Conservation (phyloP, 1,140 invertebrate species). For the Rhagoletis pomonella region DNA sequence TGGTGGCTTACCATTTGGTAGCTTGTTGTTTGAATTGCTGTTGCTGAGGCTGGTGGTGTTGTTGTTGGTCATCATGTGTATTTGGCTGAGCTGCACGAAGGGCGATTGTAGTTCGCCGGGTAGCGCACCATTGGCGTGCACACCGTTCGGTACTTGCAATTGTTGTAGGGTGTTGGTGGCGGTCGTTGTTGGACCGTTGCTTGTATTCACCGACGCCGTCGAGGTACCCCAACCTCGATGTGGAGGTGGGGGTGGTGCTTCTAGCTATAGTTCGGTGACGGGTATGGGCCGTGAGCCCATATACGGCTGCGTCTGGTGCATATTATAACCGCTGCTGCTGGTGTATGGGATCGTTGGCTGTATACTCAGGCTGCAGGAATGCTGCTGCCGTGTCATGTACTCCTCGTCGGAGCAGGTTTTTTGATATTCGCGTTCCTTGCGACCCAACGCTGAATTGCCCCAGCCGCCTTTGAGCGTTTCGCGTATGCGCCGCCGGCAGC, state of each 20-base stretch:
- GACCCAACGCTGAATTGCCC: conserved; percentile 82
- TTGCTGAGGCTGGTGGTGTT: conserved; percentile 48
- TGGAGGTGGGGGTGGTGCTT: conserved; percentile 75
- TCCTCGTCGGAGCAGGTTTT: conserved; percentile 91
- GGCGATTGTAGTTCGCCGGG: conserved; percentile 64
- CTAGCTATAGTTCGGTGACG: conserved; percentile 95
- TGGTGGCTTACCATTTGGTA: conserved; percentile 61
- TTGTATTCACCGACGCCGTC: conserved; percentile 43
- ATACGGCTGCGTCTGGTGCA: conserved; percentile 66
- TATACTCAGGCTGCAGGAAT: conserved; percentile 77
- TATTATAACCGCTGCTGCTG: conserved; percentile 61
- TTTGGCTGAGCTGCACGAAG: conserved; percentile 72
- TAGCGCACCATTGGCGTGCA: conserved; percentile 23
- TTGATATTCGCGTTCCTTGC: conserved; percentile 90
- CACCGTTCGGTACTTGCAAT: conserved; percentile 66
- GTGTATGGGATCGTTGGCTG: conserved; percentile 73
- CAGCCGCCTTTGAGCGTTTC: conserved; percentile 88
- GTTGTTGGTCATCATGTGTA: conserved; percentile 73
- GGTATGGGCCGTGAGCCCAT: conserved; percentile 83
- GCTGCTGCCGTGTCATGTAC: conserved; percentile 81
- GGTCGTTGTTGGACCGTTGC: background rate
- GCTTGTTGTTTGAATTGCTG: conserved; percentile 58
- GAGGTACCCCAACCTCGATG: conserved; percentile 69
- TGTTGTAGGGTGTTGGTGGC: conserved; percentile 62
- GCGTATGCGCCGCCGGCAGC: conserved; percentile 84